Evolutionary conservation across 2,888 invertebrate genomes (phyloP).

Genomic region (Microctonus hyperodae): DNA sequence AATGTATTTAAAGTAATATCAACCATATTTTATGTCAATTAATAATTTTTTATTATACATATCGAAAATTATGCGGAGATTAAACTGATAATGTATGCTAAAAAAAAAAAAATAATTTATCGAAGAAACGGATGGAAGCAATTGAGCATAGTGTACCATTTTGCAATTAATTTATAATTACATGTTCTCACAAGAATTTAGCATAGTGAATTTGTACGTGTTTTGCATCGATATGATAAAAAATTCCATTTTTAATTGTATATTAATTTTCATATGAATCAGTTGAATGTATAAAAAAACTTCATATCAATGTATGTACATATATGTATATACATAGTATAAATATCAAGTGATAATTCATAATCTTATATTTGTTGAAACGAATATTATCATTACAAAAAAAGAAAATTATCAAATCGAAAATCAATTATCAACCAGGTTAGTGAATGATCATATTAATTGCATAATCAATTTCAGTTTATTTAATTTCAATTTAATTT

Average conservation of each 20-base stretch:
- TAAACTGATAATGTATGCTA: not conserved
- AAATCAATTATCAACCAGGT: conserved; percentile 23
- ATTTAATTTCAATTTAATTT: not conserved
- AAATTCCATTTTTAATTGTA: not conserved
- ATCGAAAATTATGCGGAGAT: not conserved
- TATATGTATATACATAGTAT: not conserved
- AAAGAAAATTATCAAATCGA: not conserved
- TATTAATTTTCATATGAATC: not conserved
- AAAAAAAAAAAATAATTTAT: not conserved
- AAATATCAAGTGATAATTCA: not conserved
- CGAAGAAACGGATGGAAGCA: not conserved
- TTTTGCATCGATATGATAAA: not conserved
- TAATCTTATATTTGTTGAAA: not conserved
- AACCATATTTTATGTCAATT: not conserved
- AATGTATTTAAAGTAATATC: not conserved
- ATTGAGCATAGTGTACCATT: not conserved
- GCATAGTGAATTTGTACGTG: not conserved
- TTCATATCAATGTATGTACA: no score
- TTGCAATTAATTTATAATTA: not conserved
- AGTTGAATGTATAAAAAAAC: not conserved
- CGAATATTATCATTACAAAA: not conserved
- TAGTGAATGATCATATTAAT: not conserved
- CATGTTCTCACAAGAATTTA: no score
- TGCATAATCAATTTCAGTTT: not conserved
- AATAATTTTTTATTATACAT: not conserved